These are phyloP conservation scores for Brenthis daphne DNA, from an alignment of 2,888 invertebrate genomes.

Conservation along the genomic window DNA sequence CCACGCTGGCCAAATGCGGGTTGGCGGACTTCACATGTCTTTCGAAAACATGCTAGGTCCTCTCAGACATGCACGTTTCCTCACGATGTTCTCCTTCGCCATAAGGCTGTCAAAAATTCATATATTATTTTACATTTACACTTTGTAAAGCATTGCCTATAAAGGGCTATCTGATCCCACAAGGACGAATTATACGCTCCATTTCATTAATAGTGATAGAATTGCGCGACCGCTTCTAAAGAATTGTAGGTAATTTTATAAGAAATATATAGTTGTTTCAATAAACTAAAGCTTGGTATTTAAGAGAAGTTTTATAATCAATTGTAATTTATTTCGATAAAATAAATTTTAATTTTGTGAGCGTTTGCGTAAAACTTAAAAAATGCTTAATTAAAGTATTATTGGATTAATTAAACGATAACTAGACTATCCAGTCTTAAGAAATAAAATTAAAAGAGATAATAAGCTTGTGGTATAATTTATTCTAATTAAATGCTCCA, in stretches of 20 bases:
- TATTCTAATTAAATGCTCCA: conserved; percentile 12
- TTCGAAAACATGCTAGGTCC: too few relatives aligned
- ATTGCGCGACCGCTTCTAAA: conserved; percentile 73
- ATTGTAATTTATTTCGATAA: neutral
- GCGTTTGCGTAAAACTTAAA: neutral
- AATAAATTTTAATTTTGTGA: neutral
- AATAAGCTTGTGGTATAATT: neutral
- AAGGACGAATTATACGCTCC: conserved; percentile 76
- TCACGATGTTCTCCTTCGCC: too few relatives aligned
- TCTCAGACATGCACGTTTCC: too few relatives aligned
- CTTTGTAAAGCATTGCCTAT: conserved; percentile 58
- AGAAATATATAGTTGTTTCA: neutral
- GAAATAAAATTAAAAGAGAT: conserved; percentile 4
- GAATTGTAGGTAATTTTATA: conserved; percentile 53
- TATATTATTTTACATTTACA: conserved; percentile 47
- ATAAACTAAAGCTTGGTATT: neutral
- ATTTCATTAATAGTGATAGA: conserved; percentile 78
- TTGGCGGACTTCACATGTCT: too few relatives aligned
- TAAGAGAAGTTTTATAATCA: neutral
- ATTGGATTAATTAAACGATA: neutral
- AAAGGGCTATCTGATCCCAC: conserved; percentile 59
- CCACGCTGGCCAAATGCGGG: too few relatives aligned
- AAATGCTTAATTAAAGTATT: neutral
- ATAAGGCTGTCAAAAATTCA: too few relatives aligned
- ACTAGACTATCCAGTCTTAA: conserved; percentile 2